Conservation (phyloP, 2,797 vertebrate species). For the Chelonia mydas region DNA sequence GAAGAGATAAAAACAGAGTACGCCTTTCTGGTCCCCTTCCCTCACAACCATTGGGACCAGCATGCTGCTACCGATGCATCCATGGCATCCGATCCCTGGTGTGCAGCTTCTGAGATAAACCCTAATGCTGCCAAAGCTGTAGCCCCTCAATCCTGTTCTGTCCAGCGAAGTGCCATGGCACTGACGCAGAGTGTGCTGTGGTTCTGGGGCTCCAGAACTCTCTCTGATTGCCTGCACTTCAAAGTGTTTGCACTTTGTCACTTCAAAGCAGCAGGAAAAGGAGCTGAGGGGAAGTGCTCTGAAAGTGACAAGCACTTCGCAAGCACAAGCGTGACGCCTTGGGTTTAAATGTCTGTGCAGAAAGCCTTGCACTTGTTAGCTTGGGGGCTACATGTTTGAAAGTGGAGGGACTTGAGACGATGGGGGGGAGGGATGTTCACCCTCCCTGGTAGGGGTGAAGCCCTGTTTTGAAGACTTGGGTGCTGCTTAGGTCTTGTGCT, state of each 20-base stretch:
- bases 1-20: neutral
- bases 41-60: neutral
- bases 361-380: neutral
- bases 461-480: neutral
- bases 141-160: neutral
- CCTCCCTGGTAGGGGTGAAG: neutral
- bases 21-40: neutral
- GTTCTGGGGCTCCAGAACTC: neutral
- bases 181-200: neutral
- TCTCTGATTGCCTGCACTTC: neutral
- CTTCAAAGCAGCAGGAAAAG: neutral
- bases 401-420: neutral
- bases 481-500: neutral
- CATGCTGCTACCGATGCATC: neutral
- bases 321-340: neutral
- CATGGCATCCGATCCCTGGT: neutral
- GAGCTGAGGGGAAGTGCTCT: neutral
- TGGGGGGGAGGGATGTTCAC: neutral
- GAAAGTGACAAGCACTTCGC: neutral
- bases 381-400: neutral
- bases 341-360: neutral
- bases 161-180: neutral
- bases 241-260: neutral
- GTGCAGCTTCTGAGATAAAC: neutral
- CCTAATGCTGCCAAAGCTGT: neutral